Evolutionary conservation across 2,113 vertebrate genomes (phyloP), one percentile per base, ranked within the genome.

Genomic region (Psittacus erithacus): DNA sequence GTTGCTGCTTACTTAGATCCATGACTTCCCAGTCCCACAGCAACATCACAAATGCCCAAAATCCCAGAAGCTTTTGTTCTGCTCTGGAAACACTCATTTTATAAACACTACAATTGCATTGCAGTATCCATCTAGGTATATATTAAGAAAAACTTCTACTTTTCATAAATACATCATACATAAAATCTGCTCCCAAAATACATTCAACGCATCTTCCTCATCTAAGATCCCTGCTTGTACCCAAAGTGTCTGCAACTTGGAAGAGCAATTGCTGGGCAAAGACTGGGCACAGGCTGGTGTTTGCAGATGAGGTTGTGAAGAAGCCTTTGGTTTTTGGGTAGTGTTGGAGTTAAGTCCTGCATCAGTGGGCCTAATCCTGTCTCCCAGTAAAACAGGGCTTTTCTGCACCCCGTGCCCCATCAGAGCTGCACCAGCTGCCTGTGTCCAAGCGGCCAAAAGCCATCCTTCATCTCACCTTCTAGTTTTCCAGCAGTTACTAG

Each of bases 151-250:
- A 86, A 47, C 35, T 52, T 95, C 60, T 79, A 69, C 70, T 60
- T 88, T 68, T 59, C 90, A 95, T 96, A 96, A 95, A 95, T 95
- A 96, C 55, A 27, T 86, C 52, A 49, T 68, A 84, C 64, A 81
- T 23, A 84, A 95, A 93, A 82, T 88, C 83, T 16, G 38, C 73
- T 79, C 52, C 52, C 90, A 41, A 82, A 95, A 95, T 94, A 95
- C 92, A 94, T 95, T 95, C 91, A 85, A 85, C 91, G 91, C 96
- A 57, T 82, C 82, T 93, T 35, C 49, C 43, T 47, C 69, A 64
- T 6, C 43, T 13, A 20, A 87, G 87, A 68, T 55, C 67, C 77
- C 83, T 84, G 74, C 47, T 84, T 53, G 86, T n/a, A 84, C 64
- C 69, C 43, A 1, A 70, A 35, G 81, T 27, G 17, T 49, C 47